phyloP scores from a whole-genome alignment of 2,797 vertebrate species.

The Podarcis lilfordi region DNA sequence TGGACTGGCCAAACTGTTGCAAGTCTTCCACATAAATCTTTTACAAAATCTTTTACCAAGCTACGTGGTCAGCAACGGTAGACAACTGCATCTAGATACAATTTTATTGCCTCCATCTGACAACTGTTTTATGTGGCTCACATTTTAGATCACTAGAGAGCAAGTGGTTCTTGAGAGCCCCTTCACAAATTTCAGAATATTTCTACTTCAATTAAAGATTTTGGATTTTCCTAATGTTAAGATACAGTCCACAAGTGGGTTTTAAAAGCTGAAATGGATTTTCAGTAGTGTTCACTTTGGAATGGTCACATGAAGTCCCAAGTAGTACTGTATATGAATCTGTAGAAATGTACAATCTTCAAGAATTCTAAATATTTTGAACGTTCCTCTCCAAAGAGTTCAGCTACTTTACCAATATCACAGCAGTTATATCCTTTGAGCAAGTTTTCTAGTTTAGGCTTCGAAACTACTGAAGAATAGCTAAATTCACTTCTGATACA shows the following conservation, averaged over 20 bases:
- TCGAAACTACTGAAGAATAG: neutral
- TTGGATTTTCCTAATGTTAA: neutral
- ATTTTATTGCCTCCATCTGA: neutral
- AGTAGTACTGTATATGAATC: neutral
- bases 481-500: neutral
- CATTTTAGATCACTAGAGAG: neutral
- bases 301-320: neutral
- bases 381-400: neutral
- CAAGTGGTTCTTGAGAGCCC: neutral
- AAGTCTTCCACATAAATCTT: neutral
- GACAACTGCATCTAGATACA: neutral
- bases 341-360: neutral
- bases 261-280: neutral
- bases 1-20: neutral
- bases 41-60: neutral
- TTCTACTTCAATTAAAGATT: neutral
- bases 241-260: neutral
- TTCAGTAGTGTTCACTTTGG: neutral
- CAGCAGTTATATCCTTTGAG: too few species aligned
- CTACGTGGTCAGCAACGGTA: neutral
- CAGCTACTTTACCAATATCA: neutral
- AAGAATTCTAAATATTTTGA: neutral
- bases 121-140: neutral
- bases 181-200: neutral
- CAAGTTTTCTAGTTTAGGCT: neutral